Evolutionary conservation across 2,113 vertebrate species (phyloP).

Genomic region (Mus spicilegus): DNA sequence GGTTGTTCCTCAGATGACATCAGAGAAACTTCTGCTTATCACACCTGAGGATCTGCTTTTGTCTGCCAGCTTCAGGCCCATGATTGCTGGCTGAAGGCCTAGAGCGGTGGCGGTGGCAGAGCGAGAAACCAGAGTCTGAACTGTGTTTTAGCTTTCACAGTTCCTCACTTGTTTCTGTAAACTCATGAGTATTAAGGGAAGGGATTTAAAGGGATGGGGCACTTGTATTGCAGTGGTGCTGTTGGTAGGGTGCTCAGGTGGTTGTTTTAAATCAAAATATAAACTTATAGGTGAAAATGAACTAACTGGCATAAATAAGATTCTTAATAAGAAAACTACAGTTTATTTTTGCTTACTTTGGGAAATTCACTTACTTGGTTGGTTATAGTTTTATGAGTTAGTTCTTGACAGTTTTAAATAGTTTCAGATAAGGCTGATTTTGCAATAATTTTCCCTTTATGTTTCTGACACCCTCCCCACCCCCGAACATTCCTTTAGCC

Average conservation of each 20-base stretch:
- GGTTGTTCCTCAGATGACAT: background rate
- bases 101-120: background rate
- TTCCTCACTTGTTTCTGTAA: slow-evolving; percentile 20
- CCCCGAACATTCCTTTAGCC: background rate
- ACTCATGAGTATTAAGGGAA: slow-evolving; percentile 36
- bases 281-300: background rate
- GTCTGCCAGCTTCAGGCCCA: background rate
- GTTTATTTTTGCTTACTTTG: slow-evolving; percentile 36
- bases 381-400: slow-evolving; percentile 41
- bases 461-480: background rate
- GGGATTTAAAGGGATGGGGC: slow-evolving; percentile 11
- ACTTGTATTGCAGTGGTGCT: background rate
- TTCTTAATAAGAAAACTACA: background rate
- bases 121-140: slow-evolving; percentile 17
- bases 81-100: background rate
- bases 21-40: background rate
- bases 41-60: background rate
- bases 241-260: background rate
- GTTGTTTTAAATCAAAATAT: slow-evolving; percentile 31
- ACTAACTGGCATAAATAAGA: slow-evolving; percentile 43
- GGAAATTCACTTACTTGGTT: slow-evolving; percentile 11
- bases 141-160: slow-evolving; percentile 22
- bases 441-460: background rate
- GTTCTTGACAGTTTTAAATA: slow-evolving; percentile 15
- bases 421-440: slow-evolving; percentile 45